These are phyloP conservation scores for Dorcus parallelipipedus DNA, from an alignment of 2,888 invertebrate genomes.

Conservation along the genomic window DNA sequence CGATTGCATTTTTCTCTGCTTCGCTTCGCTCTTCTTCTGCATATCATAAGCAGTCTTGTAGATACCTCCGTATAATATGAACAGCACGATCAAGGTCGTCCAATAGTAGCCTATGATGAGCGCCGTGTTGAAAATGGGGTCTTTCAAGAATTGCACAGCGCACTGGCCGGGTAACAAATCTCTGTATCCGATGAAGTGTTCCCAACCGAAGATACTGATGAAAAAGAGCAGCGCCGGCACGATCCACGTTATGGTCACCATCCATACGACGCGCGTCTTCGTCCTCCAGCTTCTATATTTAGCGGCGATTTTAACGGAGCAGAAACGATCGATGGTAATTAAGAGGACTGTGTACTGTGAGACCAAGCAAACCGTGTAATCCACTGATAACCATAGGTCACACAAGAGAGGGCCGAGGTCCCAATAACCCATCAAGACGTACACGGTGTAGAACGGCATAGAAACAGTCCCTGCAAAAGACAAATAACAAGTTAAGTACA, in stretches of 20 bases:
- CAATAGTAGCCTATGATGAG: conserved; percentile 96
- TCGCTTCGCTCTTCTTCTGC: conserved; percentile 95
- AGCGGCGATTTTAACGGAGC: conserved; percentile 97
- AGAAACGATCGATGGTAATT: conserved; percentile 97
- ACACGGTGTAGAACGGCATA: conserved; percentile 98
- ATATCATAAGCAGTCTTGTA: conserved; percentile 96
- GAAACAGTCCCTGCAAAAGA: conserved; percentile 80
- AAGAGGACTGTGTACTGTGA: conserved; percentile 98
- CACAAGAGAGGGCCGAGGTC: conserved; percentile 93
- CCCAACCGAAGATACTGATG: conserved; percentile 98
- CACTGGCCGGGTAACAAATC: conserved; percentile 86
- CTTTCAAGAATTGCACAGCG: conserved; percentile 95
- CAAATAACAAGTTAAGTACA: not conserved
- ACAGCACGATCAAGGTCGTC: conserved; percentile 93
- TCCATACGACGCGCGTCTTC: conserved; percentile 87
- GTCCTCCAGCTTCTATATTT: conserved; percentile 96
- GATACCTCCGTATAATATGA: conserved; percentile 94
- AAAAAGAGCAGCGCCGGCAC: conserved; percentile 95
- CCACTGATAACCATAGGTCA: conserved; percentile 97
- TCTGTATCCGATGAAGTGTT: conserved; percentile 84
- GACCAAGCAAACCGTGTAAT: conserved; percentile 98
- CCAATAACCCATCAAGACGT: conserved; percentile 96
- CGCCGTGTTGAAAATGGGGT: conserved; percentile 95
- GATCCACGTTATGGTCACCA: conserved; percentile 96
- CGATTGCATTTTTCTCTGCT: conserved; percentile 92